These are phyloP conservation scores for Danio choprae DNA, from an alignment of 2,797 vertebrate genomes.

Conservation along the genomic window DNA sequence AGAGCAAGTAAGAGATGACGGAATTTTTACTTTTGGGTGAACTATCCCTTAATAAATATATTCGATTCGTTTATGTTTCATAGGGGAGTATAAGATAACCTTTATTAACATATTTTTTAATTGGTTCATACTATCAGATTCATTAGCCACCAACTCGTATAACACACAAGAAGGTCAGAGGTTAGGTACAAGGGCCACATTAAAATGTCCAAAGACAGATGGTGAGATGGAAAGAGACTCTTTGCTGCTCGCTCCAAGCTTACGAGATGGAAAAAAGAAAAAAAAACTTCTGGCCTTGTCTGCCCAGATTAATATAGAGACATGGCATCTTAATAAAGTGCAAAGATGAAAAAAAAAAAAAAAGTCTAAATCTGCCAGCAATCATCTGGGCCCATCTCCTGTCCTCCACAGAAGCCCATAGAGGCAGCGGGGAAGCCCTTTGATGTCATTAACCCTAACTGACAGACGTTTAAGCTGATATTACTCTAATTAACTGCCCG, in stretches of 20 bases:
- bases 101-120: background rate
- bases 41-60: too few relatives aligned
- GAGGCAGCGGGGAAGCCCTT: conserved; percentile 70
- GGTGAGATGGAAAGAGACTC: conserved; percentile 3
- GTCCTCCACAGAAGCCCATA: conserved; percentile 64
- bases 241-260: background rate
- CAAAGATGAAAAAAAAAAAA: conserved; percentile 52
- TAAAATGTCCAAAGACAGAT: background rate
- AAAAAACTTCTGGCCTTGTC: conserved; percentile 43
- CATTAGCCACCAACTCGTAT: background rate
- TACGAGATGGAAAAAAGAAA: background rate
- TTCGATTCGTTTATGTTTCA: too few relatives aligned
- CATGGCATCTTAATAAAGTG: conserved; percentile 67
- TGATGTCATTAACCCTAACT: conserved; percentile 81
- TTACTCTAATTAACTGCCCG: conserved; percentile 81
- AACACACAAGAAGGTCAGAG: background rate
- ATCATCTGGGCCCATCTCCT: conserved; percentile 61
- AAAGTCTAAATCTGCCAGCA: conserved; percentile 51
- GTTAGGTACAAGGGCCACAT: background rate
- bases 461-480: conserved; percentile 80
- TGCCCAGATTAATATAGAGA: conserved; percentile 63
- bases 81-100: background rate
- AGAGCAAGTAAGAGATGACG: too few relatives aligned
- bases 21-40: too few relatives aligned
- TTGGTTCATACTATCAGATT: background rate